Base-by-base conservation (phyloP, 2,797 vertebrate genomes). In the Anguilla anguilla region DNA sequence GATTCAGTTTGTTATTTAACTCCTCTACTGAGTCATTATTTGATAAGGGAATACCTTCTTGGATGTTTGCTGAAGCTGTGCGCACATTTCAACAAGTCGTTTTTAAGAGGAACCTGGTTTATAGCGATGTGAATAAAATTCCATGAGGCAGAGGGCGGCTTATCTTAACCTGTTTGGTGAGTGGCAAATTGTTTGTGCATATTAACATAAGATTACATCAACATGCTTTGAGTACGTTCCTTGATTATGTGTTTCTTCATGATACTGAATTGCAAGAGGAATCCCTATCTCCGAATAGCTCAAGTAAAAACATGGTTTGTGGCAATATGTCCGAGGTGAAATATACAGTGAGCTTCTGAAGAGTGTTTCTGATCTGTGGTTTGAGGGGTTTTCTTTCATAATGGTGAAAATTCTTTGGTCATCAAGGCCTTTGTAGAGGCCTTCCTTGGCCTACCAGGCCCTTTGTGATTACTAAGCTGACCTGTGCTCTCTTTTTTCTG, bases 21-120 rank as follows among this genome's bases (percentile, higher is more conserved):
- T 57, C 49, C 49, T 25, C 6, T 69, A 61, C 43, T 25, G 84
- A 85, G 35, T 46, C 39, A 49, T 85, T 85, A 85, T 69, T 85
- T 46, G 84, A 85, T 69, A 69, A 67, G 61, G 61, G 57, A 39
- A 85, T 39, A 61, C 35, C 39, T 31, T 89, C 81, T 31, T 84
- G 55, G 86, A 89, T 91, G 91, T 92, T 92, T 93, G 90, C 91
- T 31, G 86, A 92, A 91, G 93, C 89, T 88, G 89, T 91, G 87
- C 91, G 91, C 91, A 92, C 86, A 91, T 88, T 87, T 85, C 85
- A 61, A 35, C 77, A 83, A 43, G 59, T 51, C 17, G n/a, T 53
- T 83, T 53, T 83, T 53, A 13, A 55, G 35, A 53, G 82, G 51
- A 55, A 53, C 5, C 72, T 6, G 35, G 6, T 83, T 83, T 55